A percentile compares a stretch with the other conserved stretches of the same genome.
Evolutionary conservation across 2,888 invertebrate species (phyloP).

Genomic region (Phengaris arion): DNA sequence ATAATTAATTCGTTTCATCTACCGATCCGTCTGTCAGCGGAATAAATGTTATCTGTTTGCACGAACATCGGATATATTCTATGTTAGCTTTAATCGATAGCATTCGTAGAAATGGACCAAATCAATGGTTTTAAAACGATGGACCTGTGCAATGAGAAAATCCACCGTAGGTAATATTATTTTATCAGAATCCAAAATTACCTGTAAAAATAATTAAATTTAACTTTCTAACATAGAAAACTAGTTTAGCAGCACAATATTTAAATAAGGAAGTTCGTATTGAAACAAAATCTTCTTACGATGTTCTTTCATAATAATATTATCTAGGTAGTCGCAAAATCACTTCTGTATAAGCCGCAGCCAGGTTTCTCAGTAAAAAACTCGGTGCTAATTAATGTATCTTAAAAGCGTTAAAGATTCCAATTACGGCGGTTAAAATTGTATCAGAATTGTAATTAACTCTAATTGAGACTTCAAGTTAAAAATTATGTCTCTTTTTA

Average conservation of each 20-base stretch:
- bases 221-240: neutral
- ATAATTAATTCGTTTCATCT: constrained; percentile 32
- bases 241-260: neutral
- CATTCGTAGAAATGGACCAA: neutral
- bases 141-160: neutral
- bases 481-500: constrained; percentile 13
- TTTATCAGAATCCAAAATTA: too few relatives aligned
- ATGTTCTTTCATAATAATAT: neutral
- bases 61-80: constrained; percentile 3
- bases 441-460: constrained; percentile 26
- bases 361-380: neutral
- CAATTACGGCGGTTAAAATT: constrained; percentile 25
- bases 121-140: neutral
- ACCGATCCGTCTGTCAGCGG: constrained; percentile 26
- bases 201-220: too few relatives aligned
- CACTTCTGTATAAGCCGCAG: neutral
- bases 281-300: too few relatives aligned
- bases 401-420: constrained; percentile 27
- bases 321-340: neutral
- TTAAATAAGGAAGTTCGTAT: neutral
- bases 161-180: too few relatives aligned
- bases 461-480: constrained; percentile 25
- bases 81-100: constrained; percentile 35
- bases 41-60: constrained; percentile 18
- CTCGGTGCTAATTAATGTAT: constrained; percentile 24